A percentile compares a stretch with the other conserved stretches of the same genome.
These are phyloP conservation scores for zebrafish (Danio rerio) DNA, from an alignment of 2,113 vertebrate species.

Conservation along the genomic window GRCz12tu NC_133176.1:11063001-11063500, in stretches of 20 bases:
- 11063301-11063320: slow-evolving; percentile 2
- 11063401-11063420: neutral
- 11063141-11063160: too few relatives aligned
- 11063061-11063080: too few relatives aligned
- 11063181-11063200: too few relatives aligned
- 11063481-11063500: slow-evolving; percentile 3
- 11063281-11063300: neutral
- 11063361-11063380: slow-evolving; percentile 16
- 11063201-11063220: neutral
- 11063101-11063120: too few relatives aligned
- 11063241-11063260: neutral
- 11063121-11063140: too few relatives aligned
- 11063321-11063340: neutral
- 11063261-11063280: neutral
- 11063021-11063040: too few relatives aligned
- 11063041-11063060: too few relatives aligned
- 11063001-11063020: too few relatives aligned
- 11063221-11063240: neutral
- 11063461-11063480: slow-evolving; percentile 24
- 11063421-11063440: neutral
- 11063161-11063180: too few relatives aligned
- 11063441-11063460: neutral
- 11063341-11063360: slow-evolving; percentile 15
- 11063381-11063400: neutral
- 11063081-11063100: too few relatives aligned